phyloP scores from a whole-genome alignment of 2,113 vertebrate genomes.

The Petrocephalus microphthalmus region DNA sequence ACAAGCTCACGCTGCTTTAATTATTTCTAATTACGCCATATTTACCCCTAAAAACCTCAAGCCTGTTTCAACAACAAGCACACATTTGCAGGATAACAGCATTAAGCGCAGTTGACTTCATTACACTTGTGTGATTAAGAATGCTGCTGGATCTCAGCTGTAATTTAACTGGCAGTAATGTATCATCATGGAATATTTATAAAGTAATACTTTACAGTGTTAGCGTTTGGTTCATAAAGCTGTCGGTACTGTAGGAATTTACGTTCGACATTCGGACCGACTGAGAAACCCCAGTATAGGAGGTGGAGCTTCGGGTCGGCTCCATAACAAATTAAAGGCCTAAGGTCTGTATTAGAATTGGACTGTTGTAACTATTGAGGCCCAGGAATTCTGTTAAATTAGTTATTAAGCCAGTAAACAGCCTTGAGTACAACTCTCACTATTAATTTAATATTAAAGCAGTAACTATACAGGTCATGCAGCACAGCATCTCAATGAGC shows the following conservation, averaged over 20 bases:
- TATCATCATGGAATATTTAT: neutral
- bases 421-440: neutral
- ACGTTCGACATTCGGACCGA: neutral
- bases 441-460: neutral
- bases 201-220: neutral
- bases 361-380: neutral
- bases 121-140: neutral
- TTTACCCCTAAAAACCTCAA: neutral
- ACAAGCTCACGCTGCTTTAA: neutral
- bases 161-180: neutral
- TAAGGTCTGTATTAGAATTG: neutral
- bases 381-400: neutral
- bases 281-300: neutral
- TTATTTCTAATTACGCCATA: neutral
- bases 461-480: neutral
- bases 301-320: neutral
- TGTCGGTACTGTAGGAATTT: neutral
- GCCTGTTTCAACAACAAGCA: neutral
- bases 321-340: neutral
- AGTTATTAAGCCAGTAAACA: neutral
- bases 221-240: neutral
- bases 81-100: neutral
- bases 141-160: neutral
- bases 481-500: neutral
- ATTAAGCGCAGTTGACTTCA: neutral